Percentiles rank a stretch among this genome's conserved stretches.
Evolutionary conservation across 2,113 vertebrate species (phyloP).

Genomic region (Acrocephalus arundinaceus): DNA sequence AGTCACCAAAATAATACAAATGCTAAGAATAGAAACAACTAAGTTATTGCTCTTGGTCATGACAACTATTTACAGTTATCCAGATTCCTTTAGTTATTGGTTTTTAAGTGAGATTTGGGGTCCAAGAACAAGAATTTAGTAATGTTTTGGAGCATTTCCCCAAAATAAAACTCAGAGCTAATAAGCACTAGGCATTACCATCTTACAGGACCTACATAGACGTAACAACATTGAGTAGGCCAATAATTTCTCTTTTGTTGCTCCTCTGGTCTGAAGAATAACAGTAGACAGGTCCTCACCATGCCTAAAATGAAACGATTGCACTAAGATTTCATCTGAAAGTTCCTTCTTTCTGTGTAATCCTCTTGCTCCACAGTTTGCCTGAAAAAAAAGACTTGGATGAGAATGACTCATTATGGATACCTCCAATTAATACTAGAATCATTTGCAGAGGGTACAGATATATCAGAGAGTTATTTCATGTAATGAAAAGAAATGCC

Average conservation of each 20-base stretch:
- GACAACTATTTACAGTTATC: neutral
- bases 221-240: neutral
- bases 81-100: neutral
- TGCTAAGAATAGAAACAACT: neutral
- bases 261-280: neutral
- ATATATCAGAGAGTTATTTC: neutral
- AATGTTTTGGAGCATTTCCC: neutral
- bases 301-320: neutral
- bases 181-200: neutral
- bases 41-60: neutral
- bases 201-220: neutral
- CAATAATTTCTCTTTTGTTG: neutral
- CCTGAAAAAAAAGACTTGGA: neutral
- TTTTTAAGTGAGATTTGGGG: neutral
- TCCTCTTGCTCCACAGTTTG: neutral
- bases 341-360: neutral
- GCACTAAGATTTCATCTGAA: neutral
- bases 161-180: neutral
- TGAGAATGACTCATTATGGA: rapidly evolving
- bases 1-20: neutral
- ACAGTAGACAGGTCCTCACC: neutral
- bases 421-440: neutral
- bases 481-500: neutral
- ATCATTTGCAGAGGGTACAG: neutral
- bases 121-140: neutral